These are phyloP conservation scores for Patella ulyssiponensis DNA, from an alignment of 2,888 invertebrate genomes.

Conservation along the genomic window DNA sequence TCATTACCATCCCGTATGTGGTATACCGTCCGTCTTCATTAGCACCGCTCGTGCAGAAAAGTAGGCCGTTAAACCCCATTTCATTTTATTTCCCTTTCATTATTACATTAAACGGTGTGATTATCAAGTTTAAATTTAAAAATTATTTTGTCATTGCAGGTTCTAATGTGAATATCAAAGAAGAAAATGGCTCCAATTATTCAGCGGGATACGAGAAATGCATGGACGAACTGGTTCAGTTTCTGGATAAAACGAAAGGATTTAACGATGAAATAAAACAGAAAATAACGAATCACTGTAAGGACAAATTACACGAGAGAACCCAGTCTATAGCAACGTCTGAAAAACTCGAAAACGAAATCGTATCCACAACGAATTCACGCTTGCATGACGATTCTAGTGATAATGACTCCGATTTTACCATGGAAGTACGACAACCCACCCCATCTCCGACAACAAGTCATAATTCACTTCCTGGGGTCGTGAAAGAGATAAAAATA, in stretches of 20 bases:
- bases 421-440: background rate
- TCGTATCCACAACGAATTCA: background rate
- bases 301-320: background rate
- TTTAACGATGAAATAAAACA: background rate
- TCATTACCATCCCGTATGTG: too few species aligned
- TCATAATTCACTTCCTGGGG: background rate
- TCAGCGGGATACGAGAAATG: background rate
- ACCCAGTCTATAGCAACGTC: background rate
- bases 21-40: too few species aligned
- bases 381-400: background rate
- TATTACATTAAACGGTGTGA: too few species aligned
- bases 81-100: too few species aligned
- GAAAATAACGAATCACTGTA: background rate
- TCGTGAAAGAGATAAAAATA: background rate
- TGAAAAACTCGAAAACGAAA: background rate
- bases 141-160: too few species aligned
- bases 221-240: constrained; percentile 2
- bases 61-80: too few species aligned
- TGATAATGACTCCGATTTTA: background rate
- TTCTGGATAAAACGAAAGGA: background rate
- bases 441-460: background rate
- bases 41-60: too few species aligned
- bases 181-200: background rate
- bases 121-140: too few species aligned
- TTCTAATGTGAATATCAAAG: too few species aligned